Conservation (phyloP, 2,888 invertebrate species). For the Sipha maydis region DNA sequence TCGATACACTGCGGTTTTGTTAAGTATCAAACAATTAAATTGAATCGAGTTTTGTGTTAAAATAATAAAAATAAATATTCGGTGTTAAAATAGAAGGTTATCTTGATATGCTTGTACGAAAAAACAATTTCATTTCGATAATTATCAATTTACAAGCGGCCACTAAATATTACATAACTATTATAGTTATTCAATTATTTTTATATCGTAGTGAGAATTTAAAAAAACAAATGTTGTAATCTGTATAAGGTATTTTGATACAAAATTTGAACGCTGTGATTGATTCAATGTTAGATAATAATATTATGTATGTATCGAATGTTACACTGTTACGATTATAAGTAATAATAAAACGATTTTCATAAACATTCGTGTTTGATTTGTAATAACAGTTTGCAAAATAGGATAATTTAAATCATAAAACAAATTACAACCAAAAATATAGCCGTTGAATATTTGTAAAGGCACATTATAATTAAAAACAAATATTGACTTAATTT, state of each 20-base stretch:
- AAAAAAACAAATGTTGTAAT: not conserved
- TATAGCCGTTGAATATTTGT: too few species aligned
- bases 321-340: too few species aligned
- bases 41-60: slow-evolving; percentile 4
- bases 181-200: not conserved
- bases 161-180: slow-evolving; percentile 8
- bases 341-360: too few species aligned
- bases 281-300: not conserved
- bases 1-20: not conserved
- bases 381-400: too few species aligned
- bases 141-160: not conserved
- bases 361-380: too few species aligned
- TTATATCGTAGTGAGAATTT: not conserved
- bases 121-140: slow-evolving; percentile 11
- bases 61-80: slow-evolving; percentile 19
- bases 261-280: not conserved
- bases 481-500: too few species aligned
- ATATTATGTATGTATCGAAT: not conserved
- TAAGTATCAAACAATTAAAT: not conserved
- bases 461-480: too few species aligned
- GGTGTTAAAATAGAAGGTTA: slow-evolving; percentile 26
- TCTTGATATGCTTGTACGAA: not conserved
- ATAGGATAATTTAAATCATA: too few species aligned
- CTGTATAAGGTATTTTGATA: too few species aligned
- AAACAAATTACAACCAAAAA: too few species aligned